These are phyloP conservation scores for Strigamia crassipes DNA, from an alignment of 2,888 invertebrate genomes.

Conservation along the genomic window DNA sequence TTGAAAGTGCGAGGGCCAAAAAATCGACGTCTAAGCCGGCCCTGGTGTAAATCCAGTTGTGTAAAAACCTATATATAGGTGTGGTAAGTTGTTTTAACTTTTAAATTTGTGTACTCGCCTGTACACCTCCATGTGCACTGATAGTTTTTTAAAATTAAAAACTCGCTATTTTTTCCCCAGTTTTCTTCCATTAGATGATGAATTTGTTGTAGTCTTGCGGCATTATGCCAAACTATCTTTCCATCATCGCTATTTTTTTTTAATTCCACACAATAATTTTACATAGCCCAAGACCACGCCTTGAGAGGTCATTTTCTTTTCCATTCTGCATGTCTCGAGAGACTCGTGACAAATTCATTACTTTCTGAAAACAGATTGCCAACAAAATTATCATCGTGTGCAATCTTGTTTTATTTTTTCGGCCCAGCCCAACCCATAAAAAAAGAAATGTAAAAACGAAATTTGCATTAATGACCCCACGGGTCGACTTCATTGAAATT, in stretches of 20 bases:
- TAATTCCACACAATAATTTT: slow-evolving; percentile 10
- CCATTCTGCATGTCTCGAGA: neutral
- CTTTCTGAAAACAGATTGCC: slow-evolving; percentile 10
- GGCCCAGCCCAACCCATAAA: neutral
- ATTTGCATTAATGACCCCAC: slow-evolving; percentile 10
- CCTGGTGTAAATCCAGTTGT: no score
- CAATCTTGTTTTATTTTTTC: slow-evolving; percentile 10
- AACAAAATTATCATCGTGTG: slow-evolving; percentile 10
- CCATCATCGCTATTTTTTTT: slow-evolving; percentile 4
- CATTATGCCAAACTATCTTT: slow-evolving; percentile 10
- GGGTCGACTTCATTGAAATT: neutral
- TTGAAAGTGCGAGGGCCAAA: no score
- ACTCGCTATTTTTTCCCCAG: no score
- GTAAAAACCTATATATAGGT: no score
- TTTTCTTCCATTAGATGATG: neutral
- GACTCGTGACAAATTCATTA: slow-evolving; percentile 10
- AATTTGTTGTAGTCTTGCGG: slow-evolving; percentile 10
- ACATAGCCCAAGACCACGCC: neutral
- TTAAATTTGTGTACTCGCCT: no score
- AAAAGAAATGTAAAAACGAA: slow-evolving; percentile 10
- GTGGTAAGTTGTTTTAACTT: no score
- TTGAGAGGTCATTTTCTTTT: slow-evolving; percentile 10
- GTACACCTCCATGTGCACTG: no score
- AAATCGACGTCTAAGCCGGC: no score
- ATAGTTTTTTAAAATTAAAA: no score